A percentile compares a stretch with the other conserved stretches of the same genome.
These are phyloP conservation scores for Chirona hameri DNA, from an alignment of 2,888 invertebrate species.

Conservation along the genomic window DNA sequence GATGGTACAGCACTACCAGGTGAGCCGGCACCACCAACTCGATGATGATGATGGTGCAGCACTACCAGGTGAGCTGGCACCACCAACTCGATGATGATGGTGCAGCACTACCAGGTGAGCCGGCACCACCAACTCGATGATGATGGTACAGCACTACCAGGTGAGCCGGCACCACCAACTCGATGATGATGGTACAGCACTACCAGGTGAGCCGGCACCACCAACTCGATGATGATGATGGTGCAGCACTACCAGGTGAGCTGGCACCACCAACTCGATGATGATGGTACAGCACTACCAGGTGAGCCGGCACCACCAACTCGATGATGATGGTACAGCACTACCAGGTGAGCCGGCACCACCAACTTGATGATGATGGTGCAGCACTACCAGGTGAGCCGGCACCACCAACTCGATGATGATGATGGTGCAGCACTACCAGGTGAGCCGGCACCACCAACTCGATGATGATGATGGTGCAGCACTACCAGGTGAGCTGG, in stretches of 20 bases:
- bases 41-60: conserved; percentile 57
- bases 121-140: conserved; percentile 56
- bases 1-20: conserved; percentile 58
- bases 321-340: conserved; percentile 60
- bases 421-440: conserved; percentile 60
- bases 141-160: conserved; percentile 60
- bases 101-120: conserved; percentile 63
- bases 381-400: conserved; percentile 61
- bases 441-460: conserved; percentile 53
- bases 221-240: conserved; percentile 57
- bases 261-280: conserved; percentile 55
- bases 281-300: conserved; percentile 61
- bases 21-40: conserved; percentile 57
- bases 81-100: conserved; percentile 58
- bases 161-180: conserved; percentile 55
- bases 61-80: conserved; percentile 61
- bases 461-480: conserved; percentile 57
- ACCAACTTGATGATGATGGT: conserved; percentile 60
- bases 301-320: conserved; percentile 54
- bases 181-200: conserved; percentile 59
- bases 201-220: conserved; percentile 59
- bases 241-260: conserved; percentile 64
- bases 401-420: conserved; percentile 56
- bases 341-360: conserved; percentile 58
- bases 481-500: conserved; percentile 62